A percentile compares a stretch with the other conserved stretches of the same genome.
Evolutionary conservation across 2,888 invertebrate species (phyloP).

Genomic region (Tetramorium bicarinatum): DNA sequence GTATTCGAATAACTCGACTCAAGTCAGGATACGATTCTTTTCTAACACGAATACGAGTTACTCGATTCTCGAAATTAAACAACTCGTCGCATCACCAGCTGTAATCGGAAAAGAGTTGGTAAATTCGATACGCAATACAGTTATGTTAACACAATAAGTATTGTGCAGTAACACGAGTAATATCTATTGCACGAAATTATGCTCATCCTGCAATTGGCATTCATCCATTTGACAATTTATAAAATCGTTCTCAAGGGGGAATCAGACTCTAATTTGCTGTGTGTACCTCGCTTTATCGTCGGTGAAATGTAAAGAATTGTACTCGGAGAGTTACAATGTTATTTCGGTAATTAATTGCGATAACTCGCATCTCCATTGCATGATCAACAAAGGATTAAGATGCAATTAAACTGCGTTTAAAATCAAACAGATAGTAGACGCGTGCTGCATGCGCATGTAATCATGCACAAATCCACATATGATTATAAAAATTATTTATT

Average conservation of each 20-base stretch:
- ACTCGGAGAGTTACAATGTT: background rate
- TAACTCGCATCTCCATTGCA: background rate
- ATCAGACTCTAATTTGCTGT: background rate
- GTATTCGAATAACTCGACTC: too few species aligned
- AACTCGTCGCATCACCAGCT: too few species aligned
- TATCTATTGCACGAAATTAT: conserved; percentile 19
- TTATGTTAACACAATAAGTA: conserved; percentile 6
- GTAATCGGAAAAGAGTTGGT: background rate
- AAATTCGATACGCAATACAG: background rate
- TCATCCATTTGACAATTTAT: conserved; percentile 10
- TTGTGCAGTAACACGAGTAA: background rate
- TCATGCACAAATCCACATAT: background rate
- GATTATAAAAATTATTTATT: background rate
- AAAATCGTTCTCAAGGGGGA: conserved; percentile 8
- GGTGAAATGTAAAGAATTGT: background rate
- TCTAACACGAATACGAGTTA: too few species aligned
- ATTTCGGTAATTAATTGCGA: background rate
- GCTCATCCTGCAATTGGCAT: background rate
- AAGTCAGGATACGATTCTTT: too few species aligned
- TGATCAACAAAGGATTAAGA: background rate
- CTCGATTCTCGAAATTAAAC: too few species aligned
- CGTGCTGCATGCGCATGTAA: too few species aligned
- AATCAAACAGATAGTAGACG: background rate
- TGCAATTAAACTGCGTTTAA: background rate
- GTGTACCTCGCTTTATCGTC: background rate